Base-by-base conservation (phyloP, 2,113 vertebrate species). In the Jacana jacana region DNA sequence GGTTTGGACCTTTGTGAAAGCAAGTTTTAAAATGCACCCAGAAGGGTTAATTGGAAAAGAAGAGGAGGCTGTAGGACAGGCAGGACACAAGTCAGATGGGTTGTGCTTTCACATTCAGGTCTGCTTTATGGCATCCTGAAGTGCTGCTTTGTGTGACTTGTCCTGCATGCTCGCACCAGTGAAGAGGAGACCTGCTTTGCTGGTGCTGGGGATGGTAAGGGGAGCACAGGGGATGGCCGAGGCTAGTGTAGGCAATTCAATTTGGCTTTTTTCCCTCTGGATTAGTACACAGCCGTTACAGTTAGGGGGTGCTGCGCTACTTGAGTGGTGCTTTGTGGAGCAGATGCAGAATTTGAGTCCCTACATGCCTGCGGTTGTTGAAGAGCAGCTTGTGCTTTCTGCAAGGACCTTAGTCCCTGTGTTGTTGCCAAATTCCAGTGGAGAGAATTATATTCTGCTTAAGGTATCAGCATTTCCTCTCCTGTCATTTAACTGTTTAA, bases 401-500 rank as follows among this genome's bases (percentile, higher is more conserved):
- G 57, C 63, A 73, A 6, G 66, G 86, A 76, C 86, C 90, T 86
- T 92, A 91, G 83, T 91, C 42, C 64, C 51, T 54, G 70, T 80
- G 77, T 61, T 7, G 2, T 66, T 96, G 92, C 93, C 91, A 96
- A 96, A 96, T 95, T 96, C 96, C 96, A 92, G 81, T 93, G 88
- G 91, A 96, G 88, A 89, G 91, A 96, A 93, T 87, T 58, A 85
- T 91, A 91, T 89, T 88, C 80, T 93, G 54, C 69, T 92, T 87
- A 91, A 96, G 93, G 95, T 96, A 94, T 93, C 92, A 96, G 66
- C 49, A 69, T 95, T 96, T 96, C 88, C 88, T 92, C 44, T 95
- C 58, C 60, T 94, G 77, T 68, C 31, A 33, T 82, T 92, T 96
- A 96, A 96, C 95, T 89, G n/a, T 95, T 94, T 48, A 65, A 57